Evolutionary conservation across 2,888 invertebrate species (phyloP).

Genomic region (Tipula helvola): DNA sequence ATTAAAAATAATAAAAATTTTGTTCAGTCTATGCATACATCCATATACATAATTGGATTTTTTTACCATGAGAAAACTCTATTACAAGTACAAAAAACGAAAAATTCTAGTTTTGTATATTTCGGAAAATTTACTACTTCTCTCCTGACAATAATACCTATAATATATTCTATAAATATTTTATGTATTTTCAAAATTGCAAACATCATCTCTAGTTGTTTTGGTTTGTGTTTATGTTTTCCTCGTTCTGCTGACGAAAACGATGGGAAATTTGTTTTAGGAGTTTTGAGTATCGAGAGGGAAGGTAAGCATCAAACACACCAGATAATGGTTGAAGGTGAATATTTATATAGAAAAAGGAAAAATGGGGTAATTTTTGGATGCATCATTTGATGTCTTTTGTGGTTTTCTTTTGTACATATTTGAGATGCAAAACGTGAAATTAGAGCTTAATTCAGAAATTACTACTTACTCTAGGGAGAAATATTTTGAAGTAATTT

Average conservation of each 20-base stretch:
- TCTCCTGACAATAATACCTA: not conserved
- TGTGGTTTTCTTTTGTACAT: not conserved
- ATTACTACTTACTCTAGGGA: not conserved
- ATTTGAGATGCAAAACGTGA: not conserved
- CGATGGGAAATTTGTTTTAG: not conserved
- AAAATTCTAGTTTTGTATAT: not conserved
- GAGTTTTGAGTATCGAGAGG: too few relatives aligned
- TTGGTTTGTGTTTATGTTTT: not conserved
- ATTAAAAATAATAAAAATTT: not conserved
- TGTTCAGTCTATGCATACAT: not conserved
- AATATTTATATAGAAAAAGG: not conserved
- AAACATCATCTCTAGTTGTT: not conserved
- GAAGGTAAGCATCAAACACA: not conserved
- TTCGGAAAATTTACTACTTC: not conserved
- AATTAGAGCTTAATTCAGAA: not conserved
- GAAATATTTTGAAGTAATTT: too few relatives aligned
- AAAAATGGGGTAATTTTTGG: not conserved
- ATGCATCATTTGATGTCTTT: not conserved
- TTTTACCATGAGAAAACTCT: not conserved
- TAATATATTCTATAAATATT: not conserved
- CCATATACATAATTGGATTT: not conserved
- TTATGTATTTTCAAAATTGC: not conserved
- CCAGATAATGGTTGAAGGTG: not conserved
- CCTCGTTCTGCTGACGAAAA: not conserved
- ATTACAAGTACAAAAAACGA: not conserved